Percentiles rank a stretch among this genome's conserved stretches.
phyloP scores from a whole-genome alignment of 2,797 vertebrate genomes.

The Sebastes hubbsi region DNA sequence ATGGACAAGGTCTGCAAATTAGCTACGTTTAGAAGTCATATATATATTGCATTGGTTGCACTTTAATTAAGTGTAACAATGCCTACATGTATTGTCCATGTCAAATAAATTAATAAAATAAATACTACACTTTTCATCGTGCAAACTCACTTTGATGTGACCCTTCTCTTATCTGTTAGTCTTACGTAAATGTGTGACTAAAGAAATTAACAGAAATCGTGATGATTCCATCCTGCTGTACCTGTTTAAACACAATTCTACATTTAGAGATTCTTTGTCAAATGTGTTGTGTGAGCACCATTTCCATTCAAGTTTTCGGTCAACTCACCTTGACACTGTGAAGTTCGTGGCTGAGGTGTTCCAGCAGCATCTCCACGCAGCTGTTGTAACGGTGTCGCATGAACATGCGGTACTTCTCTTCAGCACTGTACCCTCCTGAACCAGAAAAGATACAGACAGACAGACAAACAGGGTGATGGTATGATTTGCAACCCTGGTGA shows the following conservation, averaged over 20 bases:
- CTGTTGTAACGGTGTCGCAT: slow-evolving; percentile 91
- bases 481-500: neutral
- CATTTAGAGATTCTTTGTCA: too few relatives aligned
- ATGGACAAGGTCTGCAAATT: too few relatives aligned
- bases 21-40: too few relatives aligned
- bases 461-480: neutral
- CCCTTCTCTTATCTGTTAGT: fast-evolving
- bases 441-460: neutral
- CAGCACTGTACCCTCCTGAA: slow-evolving; percentile 77
- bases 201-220: neutral
- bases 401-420: slow-evolving; percentile 90
- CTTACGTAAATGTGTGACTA: too few relatives aligned
- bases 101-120: too few relatives aligned
- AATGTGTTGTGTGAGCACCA: neutral
- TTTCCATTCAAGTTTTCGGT: neutral
- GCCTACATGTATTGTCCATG: too few relatives aligned
- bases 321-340: slow-evolving; percentile 85
- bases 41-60: too few relatives aligned
- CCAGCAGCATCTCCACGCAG: slow-evolving; percentile 82
- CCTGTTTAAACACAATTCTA: neutral
- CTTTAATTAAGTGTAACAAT: too few relatives aligned
- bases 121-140: fast-evolving
- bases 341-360: slow-evolving; percentile 82
- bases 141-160: neutral
- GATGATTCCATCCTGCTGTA: too few relatives aligned